Conservation (phyloP, 2,113 vertebrate genomes). For the Trogon surrucura region DNA sequence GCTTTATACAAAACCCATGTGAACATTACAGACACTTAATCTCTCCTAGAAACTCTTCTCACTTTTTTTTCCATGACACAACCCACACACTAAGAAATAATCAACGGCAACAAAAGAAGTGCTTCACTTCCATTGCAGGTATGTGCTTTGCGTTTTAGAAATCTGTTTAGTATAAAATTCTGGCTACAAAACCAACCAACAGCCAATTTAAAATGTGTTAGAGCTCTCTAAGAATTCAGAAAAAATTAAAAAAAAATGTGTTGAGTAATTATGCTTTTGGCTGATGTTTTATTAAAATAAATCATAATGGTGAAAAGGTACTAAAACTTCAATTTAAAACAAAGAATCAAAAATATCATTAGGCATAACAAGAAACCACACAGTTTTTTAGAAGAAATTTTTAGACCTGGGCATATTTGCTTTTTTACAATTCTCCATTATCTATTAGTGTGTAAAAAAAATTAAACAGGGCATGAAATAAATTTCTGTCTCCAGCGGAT, state of each 20-base stretch:
- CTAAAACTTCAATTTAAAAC: neutral
- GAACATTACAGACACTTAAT: constrained; percentile 65
- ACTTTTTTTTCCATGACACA: constrained; percentile 45
- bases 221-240: neutral
- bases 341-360: neutral
- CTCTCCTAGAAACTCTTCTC: constrained; percentile 53
- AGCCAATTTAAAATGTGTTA: constrained; percentile 26
- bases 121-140: constrained; percentile 42
- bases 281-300: neutral
- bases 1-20: constrained; percentile 34
- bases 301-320: neutral
- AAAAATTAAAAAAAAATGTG: neutral
- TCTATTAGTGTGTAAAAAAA: neutral
- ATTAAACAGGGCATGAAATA: neutral
- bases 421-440: neutral
- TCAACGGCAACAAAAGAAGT: neutral
- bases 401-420: neutral
- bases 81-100: constrained; percentile 29
- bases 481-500: neutral
- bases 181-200: constrained; percentile 16
- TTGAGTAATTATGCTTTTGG: neutral
- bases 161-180: constrained; percentile 20
- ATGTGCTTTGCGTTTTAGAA: constrained; percentile 9
- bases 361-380: neutral
- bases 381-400: neutral